Evolutionary conservation across 2,888 invertebrate genomes (phyloP).

Genomic region (Cerceris rybyensis): DNA sequence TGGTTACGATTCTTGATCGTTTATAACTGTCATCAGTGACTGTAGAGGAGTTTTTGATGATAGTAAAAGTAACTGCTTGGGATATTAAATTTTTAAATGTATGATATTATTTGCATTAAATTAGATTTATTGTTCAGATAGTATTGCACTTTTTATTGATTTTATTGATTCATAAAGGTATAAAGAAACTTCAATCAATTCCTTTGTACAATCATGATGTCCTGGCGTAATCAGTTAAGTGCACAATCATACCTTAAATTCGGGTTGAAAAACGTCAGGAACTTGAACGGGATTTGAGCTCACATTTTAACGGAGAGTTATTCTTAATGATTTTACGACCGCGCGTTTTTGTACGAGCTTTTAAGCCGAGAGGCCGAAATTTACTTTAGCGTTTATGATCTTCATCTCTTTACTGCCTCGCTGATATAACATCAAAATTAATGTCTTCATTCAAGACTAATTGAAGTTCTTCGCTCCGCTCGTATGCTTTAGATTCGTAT

Average conservation of each 20-base stretch:
- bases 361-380: slow-evolving; percentile 15
- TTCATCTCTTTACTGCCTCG: slow-evolving; percentile 33
- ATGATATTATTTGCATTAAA: no score
- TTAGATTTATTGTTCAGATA: no score
- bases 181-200: no score
- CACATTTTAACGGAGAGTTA: slow-evolving; percentile 27
- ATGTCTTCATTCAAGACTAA: slow-evolving; percentile 57
- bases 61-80: no score
- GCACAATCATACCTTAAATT: slow-evolving; percentile 18
- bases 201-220: no score
- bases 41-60: no score
- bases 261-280: slow-evolving; percentile 3
- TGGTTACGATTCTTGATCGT: no score
- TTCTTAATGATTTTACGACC: slow-evolving; percentile 30
- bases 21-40: no score
- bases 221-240: background rate
- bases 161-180: no score
- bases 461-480: background rate
- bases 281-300: background rate
- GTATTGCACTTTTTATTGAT: no score
- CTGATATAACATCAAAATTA: slow-evolving; percentile 59
- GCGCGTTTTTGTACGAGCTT: background rate
- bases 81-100: no score
- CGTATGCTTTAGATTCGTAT: background rate
- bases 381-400: slow-evolving; percentile 49